Conservation (phyloP, 1,140 invertebrate genomes). For the Temnothorax nylanderi region DNA sequence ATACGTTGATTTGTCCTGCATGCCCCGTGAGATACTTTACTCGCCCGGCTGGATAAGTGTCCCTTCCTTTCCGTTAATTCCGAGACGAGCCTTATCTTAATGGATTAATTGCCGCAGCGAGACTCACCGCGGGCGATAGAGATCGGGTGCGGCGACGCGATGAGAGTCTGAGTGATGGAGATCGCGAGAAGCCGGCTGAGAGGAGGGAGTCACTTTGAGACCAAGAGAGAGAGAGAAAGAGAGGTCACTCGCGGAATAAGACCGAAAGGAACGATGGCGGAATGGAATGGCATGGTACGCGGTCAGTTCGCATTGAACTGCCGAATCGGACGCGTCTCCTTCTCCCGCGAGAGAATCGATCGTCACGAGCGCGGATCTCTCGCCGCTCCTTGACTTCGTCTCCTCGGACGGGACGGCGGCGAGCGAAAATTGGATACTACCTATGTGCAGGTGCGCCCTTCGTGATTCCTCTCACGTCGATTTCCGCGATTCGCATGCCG, state of each 20-base stretch:
- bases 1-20: not conserved
- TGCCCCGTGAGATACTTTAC: not conserved
- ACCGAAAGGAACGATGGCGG: constrained; percentile 62
- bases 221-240: constrained; percentile 46
- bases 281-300: constrained; percentile 68
- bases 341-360: not conserved
- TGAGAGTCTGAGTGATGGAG: constrained; percentile 32
- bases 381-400: constrained; percentile 18
- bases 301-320: constrained; percentile 76
- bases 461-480: constrained; percentile 40
- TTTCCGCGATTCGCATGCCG: constrained; percentile 24
- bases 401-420: not conserved
- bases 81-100: constrained; percentile 7
- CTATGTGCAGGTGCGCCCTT: constrained; percentile 71
- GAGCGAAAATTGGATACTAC: constrained; percentile 65
- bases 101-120: constrained; percentile 9
- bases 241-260: constrained; percentile 67
- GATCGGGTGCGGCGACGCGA: constrained; percentile 8
- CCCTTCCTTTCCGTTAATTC: constrained; percentile 2
- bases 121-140: constrained; percentile 20
- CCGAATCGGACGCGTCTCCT: constrained; percentile 69
- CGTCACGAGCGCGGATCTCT: not conserved
- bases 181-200: constrained; percentile 35
- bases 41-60: not conserved
- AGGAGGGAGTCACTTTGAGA: constrained; percentile 24